phyloP scores from a whole-genome alignment of 2,888 invertebrate species.

The Lepidochrysops patricia region DNA sequence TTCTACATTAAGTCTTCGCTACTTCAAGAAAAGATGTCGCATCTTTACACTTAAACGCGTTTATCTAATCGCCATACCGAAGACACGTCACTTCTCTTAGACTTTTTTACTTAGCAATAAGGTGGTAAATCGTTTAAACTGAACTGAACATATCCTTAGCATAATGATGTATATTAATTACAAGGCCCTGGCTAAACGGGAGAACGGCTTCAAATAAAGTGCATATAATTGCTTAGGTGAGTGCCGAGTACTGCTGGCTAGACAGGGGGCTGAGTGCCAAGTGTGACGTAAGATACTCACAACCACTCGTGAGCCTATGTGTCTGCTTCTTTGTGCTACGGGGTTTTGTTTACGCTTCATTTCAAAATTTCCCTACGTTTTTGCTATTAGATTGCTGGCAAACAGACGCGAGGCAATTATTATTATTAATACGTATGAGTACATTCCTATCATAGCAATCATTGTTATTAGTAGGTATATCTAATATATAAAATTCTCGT shows the following conservation, averaged over 20 bases:
- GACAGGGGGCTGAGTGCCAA: constrained; percentile 61
- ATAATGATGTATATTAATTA: background rate
- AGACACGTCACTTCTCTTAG: too few species aligned
- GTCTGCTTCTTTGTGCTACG: constrained; percentile 13
- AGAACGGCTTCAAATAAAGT: constrained; percentile 53
- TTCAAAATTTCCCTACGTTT: background rate
- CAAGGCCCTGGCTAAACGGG: constrained; percentile 24
- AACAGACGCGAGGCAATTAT: too few species aligned
- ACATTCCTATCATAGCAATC: too few species aligned
- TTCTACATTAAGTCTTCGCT: too few species aligned
- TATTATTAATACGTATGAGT: too few species aligned
- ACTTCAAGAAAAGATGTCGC: too few species aligned
- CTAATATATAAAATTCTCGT: too few species aligned
- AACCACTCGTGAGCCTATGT: constrained; percentile 42
- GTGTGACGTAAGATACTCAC: constrained; percentile 37
- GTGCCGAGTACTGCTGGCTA: constrained; percentile 60
- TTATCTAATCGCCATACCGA: background rate
- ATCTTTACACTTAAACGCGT: background rate
- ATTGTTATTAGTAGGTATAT: too few species aligned
- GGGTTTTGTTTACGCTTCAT: background rate
- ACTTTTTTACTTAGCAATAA: too few species aligned
- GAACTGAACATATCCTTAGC: background rate
- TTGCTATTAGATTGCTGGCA: too few species aligned
- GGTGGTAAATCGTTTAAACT: too few species aligned
- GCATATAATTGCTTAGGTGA: constrained; percentile 62